A percentile compares a stretch with the other conserved stretches of the same genome.
Evolutionary conservation across 1,140 invertebrate genomes (phyloP).

Genomic region (Scaptomyza graminum): DNA sequence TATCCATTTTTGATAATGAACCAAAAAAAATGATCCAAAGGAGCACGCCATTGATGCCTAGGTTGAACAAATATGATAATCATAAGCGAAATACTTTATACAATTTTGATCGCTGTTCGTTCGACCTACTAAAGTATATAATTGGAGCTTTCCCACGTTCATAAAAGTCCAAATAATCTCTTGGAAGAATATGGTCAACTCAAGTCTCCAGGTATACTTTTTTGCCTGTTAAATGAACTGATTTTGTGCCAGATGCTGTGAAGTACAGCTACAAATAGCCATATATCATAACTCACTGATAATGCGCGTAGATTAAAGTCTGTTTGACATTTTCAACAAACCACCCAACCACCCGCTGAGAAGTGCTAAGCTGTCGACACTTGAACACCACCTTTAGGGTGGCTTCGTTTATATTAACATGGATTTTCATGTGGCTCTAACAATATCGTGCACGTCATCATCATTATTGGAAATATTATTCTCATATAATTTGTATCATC

Average conservation of each 20-base stretch:
- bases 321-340: no score
- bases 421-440: slow-evolving; percentile 14
- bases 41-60: neutral
- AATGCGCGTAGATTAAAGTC: slow-evolving; percentile 63
- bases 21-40: neutral
- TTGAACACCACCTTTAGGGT: slow-evolving; percentile 35
- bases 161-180: neutral
- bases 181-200: neutral
- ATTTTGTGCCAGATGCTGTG: slow-evolving; percentile 53
- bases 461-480: neutral
- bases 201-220: neutral
- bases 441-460: slow-evolving; percentile 12
- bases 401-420: slow-evolving; percentile 64
- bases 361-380: slow-evolving; percentile 23
- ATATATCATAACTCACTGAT: slow-evolving; percentile 66
- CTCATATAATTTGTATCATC: slow-evolving; percentile 24
- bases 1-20: neutral
- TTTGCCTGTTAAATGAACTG: slow-evolving; percentile 9
- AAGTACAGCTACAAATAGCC: slow-evolving; percentile 46
- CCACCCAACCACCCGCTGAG: slow-evolving; percentile 31
- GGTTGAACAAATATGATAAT: neutral
- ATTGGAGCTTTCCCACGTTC: neutral
- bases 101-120: neutral
- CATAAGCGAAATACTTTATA: neutral
- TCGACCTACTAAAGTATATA: neutral